Conservation (phyloP, 2,797 vertebrate species). For the Poecilia velifera region DNA sequence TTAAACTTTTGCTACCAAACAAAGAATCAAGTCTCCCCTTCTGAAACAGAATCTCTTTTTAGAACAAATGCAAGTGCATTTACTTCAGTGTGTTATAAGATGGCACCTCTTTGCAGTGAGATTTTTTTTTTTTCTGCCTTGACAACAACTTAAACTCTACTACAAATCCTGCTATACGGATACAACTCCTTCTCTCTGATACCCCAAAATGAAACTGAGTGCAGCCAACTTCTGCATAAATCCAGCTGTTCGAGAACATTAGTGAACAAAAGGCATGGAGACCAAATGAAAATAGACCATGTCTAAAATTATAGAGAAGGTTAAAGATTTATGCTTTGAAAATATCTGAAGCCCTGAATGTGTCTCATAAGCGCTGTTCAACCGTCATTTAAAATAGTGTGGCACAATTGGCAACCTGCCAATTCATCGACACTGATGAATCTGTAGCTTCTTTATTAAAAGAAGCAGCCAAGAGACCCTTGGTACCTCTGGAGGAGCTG, state of each 20-base stretch:
- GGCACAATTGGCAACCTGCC: neutral
- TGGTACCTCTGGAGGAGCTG: too few species aligned
- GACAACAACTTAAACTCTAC: neutral
- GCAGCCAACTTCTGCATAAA: too few species aligned
- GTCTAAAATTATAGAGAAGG: neutral
- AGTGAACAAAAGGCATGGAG: neutral
- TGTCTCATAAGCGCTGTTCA: neutral
- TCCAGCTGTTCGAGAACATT: neutral
- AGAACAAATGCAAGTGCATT: too few species aligned
- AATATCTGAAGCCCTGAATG: slow-evolving; percentile 1
- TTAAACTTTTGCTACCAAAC: neutral
- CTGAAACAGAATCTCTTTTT: too few species aligned
- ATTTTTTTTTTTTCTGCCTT: neutral
- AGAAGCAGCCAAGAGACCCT: neutral
- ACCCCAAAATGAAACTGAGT: too few species aligned
- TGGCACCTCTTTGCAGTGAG: too few species aligned
- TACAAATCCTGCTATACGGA: neutral
- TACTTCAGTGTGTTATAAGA: too few species aligned
- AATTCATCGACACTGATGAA: neutral
- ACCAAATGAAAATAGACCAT: neutral
- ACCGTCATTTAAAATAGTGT: neutral
- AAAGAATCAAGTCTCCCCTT: too few species aligned
- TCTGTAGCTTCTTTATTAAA: neutral
- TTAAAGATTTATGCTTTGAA: neutral
- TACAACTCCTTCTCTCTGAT: too few species aligned